Conservation (phyloP, 2,888 invertebrate genomes). For the Pteria penguin region DNA sequence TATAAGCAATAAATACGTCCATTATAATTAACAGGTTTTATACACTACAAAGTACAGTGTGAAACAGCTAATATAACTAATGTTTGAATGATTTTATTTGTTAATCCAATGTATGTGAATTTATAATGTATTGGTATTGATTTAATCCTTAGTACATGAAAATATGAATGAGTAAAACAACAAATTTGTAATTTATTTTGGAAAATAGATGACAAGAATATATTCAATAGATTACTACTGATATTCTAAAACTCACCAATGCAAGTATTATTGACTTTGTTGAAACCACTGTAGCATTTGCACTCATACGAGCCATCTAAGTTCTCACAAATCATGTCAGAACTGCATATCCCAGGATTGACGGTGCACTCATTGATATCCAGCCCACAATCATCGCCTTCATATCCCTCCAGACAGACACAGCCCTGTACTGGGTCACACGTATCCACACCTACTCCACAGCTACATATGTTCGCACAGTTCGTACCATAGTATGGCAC, state of each 20-base stretch:
- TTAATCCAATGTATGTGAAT: too few relatives aligned
- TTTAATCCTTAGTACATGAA: too few relatives aligned
- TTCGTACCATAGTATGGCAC: slow-evolving; percentile 38
- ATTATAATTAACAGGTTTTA: too few relatives aligned
- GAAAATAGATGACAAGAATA: too few relatives aligned
- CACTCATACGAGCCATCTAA: slow-evolving; percentile 27
- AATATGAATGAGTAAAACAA: too few relatives aligned
- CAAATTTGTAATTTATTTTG: too few relatives aligned
- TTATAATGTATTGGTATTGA: too few relatives aligned
- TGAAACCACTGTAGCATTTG: slow-evolving; percentile 18
- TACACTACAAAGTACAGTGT: too few relatives aligned
- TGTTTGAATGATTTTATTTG: too few relatives aligned
- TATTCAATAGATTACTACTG: too few relatives aligned
- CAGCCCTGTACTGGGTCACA: slow-evolving; percentile 23
- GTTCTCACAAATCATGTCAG: slow-evolving; percentile 23
- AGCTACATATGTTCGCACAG: slow-evolving; percentile 42
- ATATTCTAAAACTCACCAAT: slow-evolving; percentile 7
- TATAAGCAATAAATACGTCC: too few relatives aligned
- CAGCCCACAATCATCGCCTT: slow-evolving; percentile 9
- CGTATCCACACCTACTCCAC: slow-evolving; percentile 15
- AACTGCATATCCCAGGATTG: slow-evolving; percentile 10
- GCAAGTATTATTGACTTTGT: slow-evolving; percentile 10
- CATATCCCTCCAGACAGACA: slow-evolving; percentile 13
- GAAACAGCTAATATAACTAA: too few relatives aligned
- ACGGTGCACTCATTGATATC: slow-evolving; percentile 26